A percentile compares a stretch with the other conserved stretches of the same genome.
Evolutionary conservation across 1,140 invertebrate genomes (phyloP).

Genomic region (Drosophila rhopaloa): DNA sequence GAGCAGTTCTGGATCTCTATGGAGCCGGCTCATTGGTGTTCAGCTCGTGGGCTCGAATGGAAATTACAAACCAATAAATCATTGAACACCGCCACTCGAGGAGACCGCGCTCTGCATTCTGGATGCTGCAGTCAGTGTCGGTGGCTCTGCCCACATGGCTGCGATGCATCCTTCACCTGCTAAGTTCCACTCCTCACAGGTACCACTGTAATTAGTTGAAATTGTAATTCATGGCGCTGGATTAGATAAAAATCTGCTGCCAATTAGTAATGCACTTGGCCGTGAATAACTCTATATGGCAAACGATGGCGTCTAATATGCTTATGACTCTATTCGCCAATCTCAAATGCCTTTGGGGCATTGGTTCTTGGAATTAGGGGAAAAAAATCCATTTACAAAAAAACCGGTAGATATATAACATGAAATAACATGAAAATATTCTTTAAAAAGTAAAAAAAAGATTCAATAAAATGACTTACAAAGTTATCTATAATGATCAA

Average conservation of each 20-base stretch:
- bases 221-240: constrained; percentile 81
- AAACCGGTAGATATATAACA: background rate
- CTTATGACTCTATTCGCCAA: constrained; percentile 61
- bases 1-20: constrained; percentile 8
- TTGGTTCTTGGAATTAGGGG: constrained; percentile 18
- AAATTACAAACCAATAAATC: constrained; percentile 83
- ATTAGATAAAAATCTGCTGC: constrained; percentile 81
- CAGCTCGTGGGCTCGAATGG: constrained; percentile 76
- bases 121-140: constrained; percentile 1
- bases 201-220: constrained; percentile 76
- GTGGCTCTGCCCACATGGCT: constrained; percentile 40
- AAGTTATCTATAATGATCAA: too few relatives aligned
- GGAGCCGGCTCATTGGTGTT: constrained; percentile 56
- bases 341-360: constrained; percentile 3
- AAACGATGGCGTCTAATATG: constrained; percentile 53
- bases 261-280: constrained; percentile 76
- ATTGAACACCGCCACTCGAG: constrained; percentile 54
- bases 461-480: too few relatives aligned
- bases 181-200: constrained; percentile 39
- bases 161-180: constrained; percentile 38
- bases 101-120: constrained; percentile 11
- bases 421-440: background rate
- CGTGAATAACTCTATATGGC: constrained; percentile 69
- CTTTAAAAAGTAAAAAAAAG: too few relatives aligned
- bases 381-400: background rate